phyloP scores from a whole-genome alignment of 2,888 invertebrate species.

The Cheilosia grossa region DNA sequence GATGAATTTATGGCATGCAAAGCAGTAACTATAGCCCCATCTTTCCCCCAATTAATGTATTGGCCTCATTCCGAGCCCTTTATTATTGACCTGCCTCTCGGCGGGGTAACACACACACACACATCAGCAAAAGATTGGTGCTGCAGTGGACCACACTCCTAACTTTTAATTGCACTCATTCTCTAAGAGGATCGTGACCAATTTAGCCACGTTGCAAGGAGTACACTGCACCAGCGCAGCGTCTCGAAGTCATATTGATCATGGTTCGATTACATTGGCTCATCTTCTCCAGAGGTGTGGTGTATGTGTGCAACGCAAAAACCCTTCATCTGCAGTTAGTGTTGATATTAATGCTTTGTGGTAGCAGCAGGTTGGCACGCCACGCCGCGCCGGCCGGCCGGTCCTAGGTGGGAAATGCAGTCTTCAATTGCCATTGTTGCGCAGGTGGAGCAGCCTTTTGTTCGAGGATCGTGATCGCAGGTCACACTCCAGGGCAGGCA shows the following conservation, averaged over 20 bases:
- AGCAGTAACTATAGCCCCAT: no score
- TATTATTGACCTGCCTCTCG: no score
- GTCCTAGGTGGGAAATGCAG: constrained; percentile 36
- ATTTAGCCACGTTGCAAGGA: constrained; percentile 14
- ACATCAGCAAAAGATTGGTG: constrained; percentile 20
- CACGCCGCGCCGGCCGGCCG: no score
- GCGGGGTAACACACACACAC: constrained; percentile 1
- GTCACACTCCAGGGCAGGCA: constrained; percentile 35
- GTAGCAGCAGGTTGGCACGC: constrained; percentile 48
- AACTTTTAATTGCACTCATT: constrained; percentile 65
- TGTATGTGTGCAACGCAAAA: constrained; percentile 7
- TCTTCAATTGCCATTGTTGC: constrained; percentile 55
- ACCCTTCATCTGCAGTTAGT: constrained; percentile 47
- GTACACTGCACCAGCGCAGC: constrained; percentile 3
- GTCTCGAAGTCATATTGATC: constrained; percentile 51
- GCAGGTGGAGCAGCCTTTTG: constrained; percentile 37
- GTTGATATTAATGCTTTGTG: constrained; percentile 59
- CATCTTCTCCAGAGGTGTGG: constrained; percentile 45
- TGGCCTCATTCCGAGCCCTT: no score
- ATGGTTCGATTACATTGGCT: constrained; percentile 15
- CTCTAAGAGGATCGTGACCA: constrained; percentile 54
- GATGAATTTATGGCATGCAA: no score
- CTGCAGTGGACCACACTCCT: constrained; percentile 18
- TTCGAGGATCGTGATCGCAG: constrained; percentile 53
- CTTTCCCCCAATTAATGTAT: no score